These are phyloP conservation scores for Bucco capensis DNA, from an alignment of 2,113 vertebrate genomes.

Conservation along the genomic window DNA sequence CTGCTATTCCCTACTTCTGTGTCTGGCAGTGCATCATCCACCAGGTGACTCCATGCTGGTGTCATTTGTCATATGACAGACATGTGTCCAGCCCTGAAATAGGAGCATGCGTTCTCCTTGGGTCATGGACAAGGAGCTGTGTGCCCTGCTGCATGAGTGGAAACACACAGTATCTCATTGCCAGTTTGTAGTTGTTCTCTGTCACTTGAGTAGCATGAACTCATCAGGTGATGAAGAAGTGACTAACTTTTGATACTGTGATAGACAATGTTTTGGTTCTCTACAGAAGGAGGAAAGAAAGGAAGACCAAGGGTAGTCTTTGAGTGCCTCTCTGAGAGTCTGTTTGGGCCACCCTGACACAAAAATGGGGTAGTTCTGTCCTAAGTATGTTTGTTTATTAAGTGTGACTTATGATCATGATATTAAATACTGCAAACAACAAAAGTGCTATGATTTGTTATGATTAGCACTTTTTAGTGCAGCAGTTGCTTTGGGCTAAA, in stretches of 20 bases:
- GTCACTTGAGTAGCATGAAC: not conserved
- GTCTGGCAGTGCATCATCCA: accelerated
- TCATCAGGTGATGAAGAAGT: not conserved
- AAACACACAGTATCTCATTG: not conserved
- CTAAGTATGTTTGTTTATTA: not conserved
- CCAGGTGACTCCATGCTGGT: not conserved
- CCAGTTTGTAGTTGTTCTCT: not conserved
- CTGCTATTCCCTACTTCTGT: not conserved
- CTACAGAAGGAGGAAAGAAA: not conserved
- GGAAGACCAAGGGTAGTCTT: not conserved
- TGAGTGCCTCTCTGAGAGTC: not conserved
- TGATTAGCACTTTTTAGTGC: not conserved
- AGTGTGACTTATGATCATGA: not conserved
- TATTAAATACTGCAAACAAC: not conserved
- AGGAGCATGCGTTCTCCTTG: not conserved
- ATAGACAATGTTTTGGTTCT: not conserved
- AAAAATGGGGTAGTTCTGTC: not conserved
- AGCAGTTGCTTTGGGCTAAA: not conserved
- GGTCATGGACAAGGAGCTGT: not conserved
- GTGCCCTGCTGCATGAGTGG: accelerated
- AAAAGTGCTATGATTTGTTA: not conserved
- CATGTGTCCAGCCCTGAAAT: accelerated
- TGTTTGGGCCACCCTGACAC: not conserved
- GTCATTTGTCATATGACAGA: not conserved
- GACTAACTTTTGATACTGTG: not conserved